phyloP scores from a whole-genome alignment of 1,140 invertebrate genomes.

The Orius insidiosus region DNA sequence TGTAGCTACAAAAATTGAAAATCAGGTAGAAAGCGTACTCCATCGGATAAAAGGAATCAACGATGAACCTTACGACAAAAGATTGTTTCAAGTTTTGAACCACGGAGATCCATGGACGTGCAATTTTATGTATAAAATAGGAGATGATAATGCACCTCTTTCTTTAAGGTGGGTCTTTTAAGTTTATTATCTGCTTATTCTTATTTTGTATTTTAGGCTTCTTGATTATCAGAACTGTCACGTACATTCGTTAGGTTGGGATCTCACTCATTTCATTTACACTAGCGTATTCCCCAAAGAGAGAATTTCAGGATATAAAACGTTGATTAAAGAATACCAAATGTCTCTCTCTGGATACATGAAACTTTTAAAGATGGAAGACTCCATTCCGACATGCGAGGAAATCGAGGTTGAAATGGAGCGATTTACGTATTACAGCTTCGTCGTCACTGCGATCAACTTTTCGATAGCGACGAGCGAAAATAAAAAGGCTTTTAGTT shows the following conservation, averaged over 20 bases:
- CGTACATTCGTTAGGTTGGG: slow-evolving; percentile 5
- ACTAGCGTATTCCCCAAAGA: slow-evolving; percentile 3
- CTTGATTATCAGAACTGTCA: slow-evolving; percentile 8
- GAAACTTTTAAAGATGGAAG: neutral
- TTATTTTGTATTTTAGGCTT: slow-evolving; percentile 1
- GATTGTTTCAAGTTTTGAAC: slow-evolving; percentile 2
- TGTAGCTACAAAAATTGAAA: no score
- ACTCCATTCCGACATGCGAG: neutral
- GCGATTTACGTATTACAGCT: slow-evolving; percentile 1
- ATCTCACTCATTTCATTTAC: slow-evolving; percentile 10
- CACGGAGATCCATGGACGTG: slow-evolving; percentile 10
- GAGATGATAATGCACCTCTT: neutral
- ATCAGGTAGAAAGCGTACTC: no score
- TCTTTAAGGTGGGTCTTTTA: slow-evolving; percentile 9
- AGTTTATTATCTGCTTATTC: no score
- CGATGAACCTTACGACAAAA: no score
- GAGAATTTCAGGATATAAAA: neutral
- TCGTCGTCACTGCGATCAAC: neutral
- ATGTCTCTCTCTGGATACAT: slow-evolving; percentile 1
- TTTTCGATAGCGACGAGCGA: no score
- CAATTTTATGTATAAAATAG: slow-evolving; percentile 11
- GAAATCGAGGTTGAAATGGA: slow-evolving; percentile 9
- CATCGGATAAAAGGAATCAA: no score
- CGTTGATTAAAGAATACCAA: slow-evolving; percentile 1
- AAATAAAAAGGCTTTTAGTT: no score